Evolutionary conservation across 2,888 invertebrate genomes (phyloP), one percentile per base, ranked within the genome.

Genomic region (Poecilus cupreus): DNA sequence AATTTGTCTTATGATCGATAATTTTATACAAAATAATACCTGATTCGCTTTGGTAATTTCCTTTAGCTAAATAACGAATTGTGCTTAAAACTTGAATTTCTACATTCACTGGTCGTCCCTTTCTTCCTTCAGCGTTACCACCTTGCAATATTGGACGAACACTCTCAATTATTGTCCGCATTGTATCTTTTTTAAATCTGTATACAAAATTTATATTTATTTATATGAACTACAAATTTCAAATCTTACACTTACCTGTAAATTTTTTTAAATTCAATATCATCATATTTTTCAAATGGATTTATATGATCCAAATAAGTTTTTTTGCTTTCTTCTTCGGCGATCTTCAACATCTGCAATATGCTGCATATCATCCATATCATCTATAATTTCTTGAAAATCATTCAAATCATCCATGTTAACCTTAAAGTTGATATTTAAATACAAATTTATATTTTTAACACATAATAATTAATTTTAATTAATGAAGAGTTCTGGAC

Each of bases 1-100:
- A n/a, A n/a, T n/a, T n/a, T n/a, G n/a, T n/a, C n/a, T n/a, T n/a
- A n/a, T n/a, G n/a, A n/a, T n/a, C n/a, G n/a, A n/a, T n/a, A n/a
- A n/a, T n/a, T n/a, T n/a, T n/a, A n/a, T n/a, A n/a, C n/a, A n/a
- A n/a, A n/a, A n/a, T n/a, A n/a, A n/a, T 51, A 51, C 51, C 51
- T 10, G 51, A n/a, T 51, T 60, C 60, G 5, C 16, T 60, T 20
- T 60, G 60, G n/a, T 60, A 60, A 60, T 60, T 60, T 5, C 60
- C 60, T 60, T 60, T 60, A 20, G 18, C 16, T 6, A 60, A 20
- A 60, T 60, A 22, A 6, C 60, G 6, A 3, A 60, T 60, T 18
- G 60, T 60, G 22, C 20, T 20, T n/a, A 60, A 37, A 37, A 37
- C 10, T 37, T n/a, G n/a, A n/a, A n/a, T n/a, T n/a, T n/a, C n/a